Evolutionary conservation across 2,888 invertebrate species (phyloP), one percentile per base, ranked within the genome.

Genomic region (Sinopyrophorus schimmeli): DNA sequence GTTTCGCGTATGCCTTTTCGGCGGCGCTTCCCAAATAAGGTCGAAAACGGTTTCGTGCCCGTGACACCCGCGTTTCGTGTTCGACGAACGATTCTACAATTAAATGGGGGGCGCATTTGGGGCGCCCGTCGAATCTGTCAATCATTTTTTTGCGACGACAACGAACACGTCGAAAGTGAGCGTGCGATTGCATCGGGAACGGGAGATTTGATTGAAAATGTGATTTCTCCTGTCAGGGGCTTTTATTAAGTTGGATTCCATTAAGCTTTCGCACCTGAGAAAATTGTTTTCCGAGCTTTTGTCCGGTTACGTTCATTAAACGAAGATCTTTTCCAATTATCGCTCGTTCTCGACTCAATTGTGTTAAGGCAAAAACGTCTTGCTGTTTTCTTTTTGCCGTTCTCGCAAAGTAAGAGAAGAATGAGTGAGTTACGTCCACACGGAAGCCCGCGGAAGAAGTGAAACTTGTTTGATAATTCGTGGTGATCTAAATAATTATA

Each of bases 231-330:
- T 47, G 53, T 51, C 51, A 46, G 43, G n/a, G 37, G 51, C 53
- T 44, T 51, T 47, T 53, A 39, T 51, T 55, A 47, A 53, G 52
- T 48, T 46, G 26, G 54, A 53, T 54, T 52, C 54, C 56, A 58
- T 54, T 56, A 56, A 54, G 43, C 41, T 43, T 44, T n/a, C 42
- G 32, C 56, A 51, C 53, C 51, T 49, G 48, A 48, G 55, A 47
- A 58, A 57, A 53, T 58, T 57, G 55, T 57, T 57, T 58, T 53
- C 49, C 26, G 16, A 37, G 16, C n/a, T 23, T 7, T 10, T 20
- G 20, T 10, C 5, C 3, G 1, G 10, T 5, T 11, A 16, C 14
- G 12, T 30, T 35, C 35, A 35, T 35, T 35, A 35, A 14, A 35
- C 15, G 21, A 35, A 35, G 14, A 34, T 4, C 34, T 18, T 20